phyloP scores from a whole-genome alignment of 2,113 vertebrate species.

The Cyprinodon brontotheroides region DNA sequence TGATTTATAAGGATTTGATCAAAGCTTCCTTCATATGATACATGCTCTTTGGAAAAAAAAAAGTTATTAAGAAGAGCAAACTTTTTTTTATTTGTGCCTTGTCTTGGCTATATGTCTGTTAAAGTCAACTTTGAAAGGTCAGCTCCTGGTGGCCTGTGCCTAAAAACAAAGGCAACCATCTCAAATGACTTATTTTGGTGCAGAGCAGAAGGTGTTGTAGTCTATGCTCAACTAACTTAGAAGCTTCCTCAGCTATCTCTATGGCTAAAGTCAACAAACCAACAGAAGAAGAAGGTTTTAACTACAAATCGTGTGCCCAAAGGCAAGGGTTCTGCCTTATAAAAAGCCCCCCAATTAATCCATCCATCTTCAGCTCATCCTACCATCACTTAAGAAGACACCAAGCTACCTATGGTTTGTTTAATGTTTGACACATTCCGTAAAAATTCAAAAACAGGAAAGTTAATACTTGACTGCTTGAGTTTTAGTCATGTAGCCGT shows the following conservation, averaged over 20 bases:
- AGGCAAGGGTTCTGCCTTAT: neutral
- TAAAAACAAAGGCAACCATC: neutral
- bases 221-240: neutral
- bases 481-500: too few species aligned
- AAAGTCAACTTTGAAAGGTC: neutral
- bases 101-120: neutral
- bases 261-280: neutral
- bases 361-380: too few species aligned
- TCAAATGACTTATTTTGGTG: neutral
- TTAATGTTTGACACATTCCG: too few species aligned
- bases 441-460: too few species aligned
- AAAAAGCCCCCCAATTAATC: too few species aligned
- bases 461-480: too few species aligned
- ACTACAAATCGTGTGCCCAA: neutral
- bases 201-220: neutral
- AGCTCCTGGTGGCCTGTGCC: neutral
- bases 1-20: constrained; percentile 13
- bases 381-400: neutral
- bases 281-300: neutral
- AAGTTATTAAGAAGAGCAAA: neutral
- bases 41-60: constrained; percentile 29
- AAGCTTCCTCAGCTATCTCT: neutral
- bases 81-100: neutral
- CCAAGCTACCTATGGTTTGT: neutral
- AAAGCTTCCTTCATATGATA: constrained; percentile 13